Evolutionary conservation across 2,888 invertebrate species (phyloP).

Genomic region (Ornithoptera alexandrae): DNA sequence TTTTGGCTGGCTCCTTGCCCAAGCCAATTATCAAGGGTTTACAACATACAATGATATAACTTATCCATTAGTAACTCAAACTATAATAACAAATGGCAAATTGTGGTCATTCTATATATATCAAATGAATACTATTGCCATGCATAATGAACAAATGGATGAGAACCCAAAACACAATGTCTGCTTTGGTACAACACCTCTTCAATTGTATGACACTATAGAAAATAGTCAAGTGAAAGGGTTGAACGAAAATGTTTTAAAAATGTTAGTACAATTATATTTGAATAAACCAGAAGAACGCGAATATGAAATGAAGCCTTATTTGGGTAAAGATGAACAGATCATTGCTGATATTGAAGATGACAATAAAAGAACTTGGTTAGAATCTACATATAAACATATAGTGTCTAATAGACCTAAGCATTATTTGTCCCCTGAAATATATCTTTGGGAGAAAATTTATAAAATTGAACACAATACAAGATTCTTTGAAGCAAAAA

Average conservation of each 20-base stretch:
- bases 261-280: constrained; percentile 86
- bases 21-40: constrained; percentile 93
- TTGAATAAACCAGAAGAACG: constrained; percentile 83
- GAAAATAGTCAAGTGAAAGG: constrained; percentile 86
- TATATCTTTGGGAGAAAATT: constrained; percentile 90
- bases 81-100: constrained; percentile 92
- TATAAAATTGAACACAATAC: constrained; percentile 87
- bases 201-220: constrained; percentile 87
- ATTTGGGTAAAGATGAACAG: constrained; percentile 80
- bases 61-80: constrained; percentile 94
- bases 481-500: constrained; percentile 83
- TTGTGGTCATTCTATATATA: constrained; percentile 92
- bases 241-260: constrained; percentile 89
- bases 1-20: constrained; percentile 88
- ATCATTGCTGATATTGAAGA: constrained; percentile 84
- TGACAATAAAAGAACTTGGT: constrained; percentile 83
- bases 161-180: constrained; percentile 87
- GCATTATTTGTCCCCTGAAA: constrained; percentile 82
- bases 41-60: constrained; percentile 93
- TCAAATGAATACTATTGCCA: constrained; percentile 91
- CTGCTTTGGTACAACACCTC: constrained; percentile 87
- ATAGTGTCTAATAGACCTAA: constrained; percentile 84
- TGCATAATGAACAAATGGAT: constrained; percentile 82
- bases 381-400: constrained; percentile 85
- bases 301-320: constrained; percentile 85